phyloP scores from a whole-genome alignment of 2,888 invertebrate species.

The Chymomyza caudatula region DNA sequence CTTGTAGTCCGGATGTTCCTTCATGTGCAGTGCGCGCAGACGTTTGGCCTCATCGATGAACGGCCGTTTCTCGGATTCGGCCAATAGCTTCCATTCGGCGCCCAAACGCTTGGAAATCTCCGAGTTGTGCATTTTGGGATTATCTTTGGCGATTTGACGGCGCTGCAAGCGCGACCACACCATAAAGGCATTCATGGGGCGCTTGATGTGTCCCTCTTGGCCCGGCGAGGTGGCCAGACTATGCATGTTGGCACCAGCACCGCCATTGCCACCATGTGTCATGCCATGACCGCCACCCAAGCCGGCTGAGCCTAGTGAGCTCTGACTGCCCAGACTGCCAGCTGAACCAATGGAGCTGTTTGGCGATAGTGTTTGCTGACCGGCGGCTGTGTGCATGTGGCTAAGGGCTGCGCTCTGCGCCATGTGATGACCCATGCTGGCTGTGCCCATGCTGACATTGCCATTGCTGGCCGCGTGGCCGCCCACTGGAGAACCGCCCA shows the following conservation, averaged over 20 bases:
- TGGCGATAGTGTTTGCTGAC: constrained; percentile 74
- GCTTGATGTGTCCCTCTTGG: constrained; percentile 90
- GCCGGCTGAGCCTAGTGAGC: constrained; percentile 40
- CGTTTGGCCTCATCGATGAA: constrained; percentile 97
- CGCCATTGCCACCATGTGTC: constrained; percentile 26
- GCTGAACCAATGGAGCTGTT: constrained; percentile 75
- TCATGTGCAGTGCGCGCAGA: constrained; percentile 91
- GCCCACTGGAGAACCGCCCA: constrained; percentile 76
- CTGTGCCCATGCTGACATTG: constrained; percentile 67
- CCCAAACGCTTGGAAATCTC: constrained; percentile 95
- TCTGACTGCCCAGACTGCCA: constrained; percentile 60
- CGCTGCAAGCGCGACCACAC: constrained; percentile 95
- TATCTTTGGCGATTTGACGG: constrained; percentile 94
- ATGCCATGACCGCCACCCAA: constrained; percentile 26
- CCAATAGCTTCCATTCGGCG: constrained; percentile 94
- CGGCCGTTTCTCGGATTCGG: constrained; percentile 92
- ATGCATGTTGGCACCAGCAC: constrained; percentile 41
- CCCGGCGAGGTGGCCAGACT: constrained; percentile 76
- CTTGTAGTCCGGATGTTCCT: constrained; percentile 94
- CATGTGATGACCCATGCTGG: constrained; percentile 75
- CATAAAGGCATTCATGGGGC: constrained; percentile 99
- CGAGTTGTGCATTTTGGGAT: constrained; percentile 94
- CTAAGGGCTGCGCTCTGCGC: constrained; percentile 39
- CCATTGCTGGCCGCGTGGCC: constrained; percentile 69
- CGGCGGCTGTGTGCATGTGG: constrained; percentile 60